phyloP scores from a whole-genome alignment of 53 echinoderm and acorn worm species.

The Echinarachnius parma region DNA sequence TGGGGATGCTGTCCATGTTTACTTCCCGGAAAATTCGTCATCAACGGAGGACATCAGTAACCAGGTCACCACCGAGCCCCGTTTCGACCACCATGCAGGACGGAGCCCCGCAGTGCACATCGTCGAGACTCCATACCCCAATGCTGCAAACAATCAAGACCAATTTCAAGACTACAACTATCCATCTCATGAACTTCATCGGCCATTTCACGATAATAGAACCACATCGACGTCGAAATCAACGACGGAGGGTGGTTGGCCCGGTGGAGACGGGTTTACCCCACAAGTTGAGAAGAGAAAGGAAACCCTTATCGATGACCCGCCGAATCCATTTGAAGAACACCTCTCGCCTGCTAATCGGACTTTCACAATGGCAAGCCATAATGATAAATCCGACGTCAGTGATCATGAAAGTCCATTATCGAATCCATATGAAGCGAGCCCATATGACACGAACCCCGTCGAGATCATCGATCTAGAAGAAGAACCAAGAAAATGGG shows the following conservation, averaged over 20 bases:
- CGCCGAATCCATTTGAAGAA: neutral
- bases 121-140: slow-evolving; percentile 29
- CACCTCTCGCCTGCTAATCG: neutral
- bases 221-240: neutral
- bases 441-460: neutral
- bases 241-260: slow-evolving; percentile 9
- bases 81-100: neutral
- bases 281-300: neutral
- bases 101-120: slow-evolving; percentile 32
- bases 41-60: slow-evolving; percentile 27
- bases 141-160: slow-evolving; percentile 22
- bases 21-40: slow-evolving; percentile 16
- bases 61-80: slow-evolving; percentile 4
- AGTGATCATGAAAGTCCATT: neutral
- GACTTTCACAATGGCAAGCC: slow-evolving; percentile 6
- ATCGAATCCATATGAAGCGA: neutral
- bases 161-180: slow-evolving; percentile 21
- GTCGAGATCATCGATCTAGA: slow-evolving; percentile 25
- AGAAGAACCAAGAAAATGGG: slow-evolving; percentile 28
- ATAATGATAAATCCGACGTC: neutral
- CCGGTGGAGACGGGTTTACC: slow-evolving; percentile 17
- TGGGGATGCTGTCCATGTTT: slow-evolving; percentile 24
- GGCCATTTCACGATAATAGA: too few species aligned
- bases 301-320: slow-evolving; percentile 22
- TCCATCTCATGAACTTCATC: slow-evolving; percentile 8